phyloP scores from a whole-genome alignment of 64 coral and sea anemone genomes.

The Trachythela sp. region DNA sequence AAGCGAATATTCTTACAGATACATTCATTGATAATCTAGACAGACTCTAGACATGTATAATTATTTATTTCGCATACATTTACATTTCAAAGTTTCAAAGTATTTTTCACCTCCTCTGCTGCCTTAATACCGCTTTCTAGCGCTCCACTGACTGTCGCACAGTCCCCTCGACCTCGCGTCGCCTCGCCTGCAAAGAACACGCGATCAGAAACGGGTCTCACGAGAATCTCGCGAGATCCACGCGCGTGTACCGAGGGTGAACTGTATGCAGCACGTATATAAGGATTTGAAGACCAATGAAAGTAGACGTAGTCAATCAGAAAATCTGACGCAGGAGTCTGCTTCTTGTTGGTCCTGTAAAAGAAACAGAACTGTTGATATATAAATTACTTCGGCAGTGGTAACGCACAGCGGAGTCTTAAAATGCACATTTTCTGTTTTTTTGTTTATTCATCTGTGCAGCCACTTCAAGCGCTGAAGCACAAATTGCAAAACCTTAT shows the following conservation, averaged over 20 bases:
- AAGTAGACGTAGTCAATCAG: constrained; percentile 61
- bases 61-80: not conserved
- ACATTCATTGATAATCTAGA: no score
- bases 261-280: constrained; percentile 71
- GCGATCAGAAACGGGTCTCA: not conserved
- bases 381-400: not conserved
- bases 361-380: not conserved
- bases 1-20: no score
- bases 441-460: no score
- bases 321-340: constrained; percentile 34
- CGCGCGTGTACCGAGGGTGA: constrained; percentile 53
- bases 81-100: not conserved
- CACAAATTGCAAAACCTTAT: no score
- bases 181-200: constrained; percentile 9
- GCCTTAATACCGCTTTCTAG: not conserved
- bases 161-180: not conserved
- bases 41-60: no score
- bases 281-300: constrained; percentile 79
- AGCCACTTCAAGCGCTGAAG: no score
- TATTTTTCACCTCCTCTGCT: not conserved
- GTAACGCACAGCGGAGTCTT: no score
- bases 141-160: constrained; percentile 7
- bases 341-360: constrained; percentile 34
- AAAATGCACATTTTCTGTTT: no score
- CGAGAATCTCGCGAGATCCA: constrained; percentile 37